Conservation (phyloP, 2,113 vertebrate species). For the Nycticryphes semicollaris region DNA sequence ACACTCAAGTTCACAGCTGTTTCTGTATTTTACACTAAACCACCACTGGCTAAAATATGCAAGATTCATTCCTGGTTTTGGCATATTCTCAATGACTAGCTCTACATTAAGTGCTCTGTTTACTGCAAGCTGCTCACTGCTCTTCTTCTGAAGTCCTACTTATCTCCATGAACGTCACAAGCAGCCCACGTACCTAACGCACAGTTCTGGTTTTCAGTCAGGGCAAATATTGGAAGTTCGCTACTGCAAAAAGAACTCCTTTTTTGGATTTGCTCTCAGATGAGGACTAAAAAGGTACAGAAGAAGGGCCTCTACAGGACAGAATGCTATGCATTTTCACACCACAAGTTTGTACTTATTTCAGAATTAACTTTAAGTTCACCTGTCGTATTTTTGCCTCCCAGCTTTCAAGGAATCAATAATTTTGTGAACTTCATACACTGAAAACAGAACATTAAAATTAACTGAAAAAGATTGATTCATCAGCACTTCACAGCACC, state of each 20-base stretch:
- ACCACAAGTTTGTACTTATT: background rate
- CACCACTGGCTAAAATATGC: background rate
- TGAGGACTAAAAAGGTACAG: background rate
- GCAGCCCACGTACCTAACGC: background rate
- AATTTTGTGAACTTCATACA: background rate
- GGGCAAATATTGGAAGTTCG: conserved; percentile 5
- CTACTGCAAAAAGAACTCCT: conserved; percentile 54
- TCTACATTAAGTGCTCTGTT: background rate
- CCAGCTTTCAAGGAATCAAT: background rate
- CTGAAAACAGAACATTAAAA: background rate
- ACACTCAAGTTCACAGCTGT: background rate
- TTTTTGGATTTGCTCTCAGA: conserved; percentile 61
- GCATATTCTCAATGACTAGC: background rate
- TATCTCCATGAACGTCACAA: background rate
- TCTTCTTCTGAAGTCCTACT: background rate
- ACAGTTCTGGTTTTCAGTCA: background rate
- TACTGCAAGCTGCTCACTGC: background rate
- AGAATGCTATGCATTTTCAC: background rate
- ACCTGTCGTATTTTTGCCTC: background rate
- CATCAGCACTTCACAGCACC: background rate
- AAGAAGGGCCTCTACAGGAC: conserved; percentile 22
- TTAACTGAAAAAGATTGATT: background rate
- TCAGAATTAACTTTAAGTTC: background rate
- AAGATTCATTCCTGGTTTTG: background rate
- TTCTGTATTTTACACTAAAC: background rate